Base-by-base conservation (phyloP, 2,888 invertebrate species). In the Drosophila aldrichi region DNA sequence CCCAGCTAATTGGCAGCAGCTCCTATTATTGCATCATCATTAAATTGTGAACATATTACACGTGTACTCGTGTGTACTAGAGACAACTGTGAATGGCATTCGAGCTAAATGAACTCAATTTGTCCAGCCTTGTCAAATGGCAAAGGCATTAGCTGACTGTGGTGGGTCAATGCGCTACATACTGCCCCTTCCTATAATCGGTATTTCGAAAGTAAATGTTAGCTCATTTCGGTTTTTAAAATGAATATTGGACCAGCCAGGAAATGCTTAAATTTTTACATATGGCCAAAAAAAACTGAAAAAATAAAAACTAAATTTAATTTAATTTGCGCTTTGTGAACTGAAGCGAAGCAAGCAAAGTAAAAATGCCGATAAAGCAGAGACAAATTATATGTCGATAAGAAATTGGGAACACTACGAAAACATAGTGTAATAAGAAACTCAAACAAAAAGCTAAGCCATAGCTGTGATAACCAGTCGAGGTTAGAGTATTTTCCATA, bases 141-240 rank as follows among this genome's bases (percentile, higher is more conserved):
- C 75, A 66, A 57, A 54, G 18, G n/a, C 48, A 36, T 62, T 22
- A 51, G 3, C 40, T 58, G 38, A 40, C 51, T 41, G 8, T n/a
- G 14, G 36, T 44, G 74, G 88, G 88, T 82, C 77, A 82, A 79
- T 69, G 86, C 43, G 72, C 82, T 59, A 12, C 29, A 14, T 14
- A 3, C 44, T 20, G 46, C 25, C 25, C 9, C 16, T 29, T 9
- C 9, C 16, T 46, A 5, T 1, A 46, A 25, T n/a, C 6, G 29
- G 5, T 2, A 10, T 2, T 25, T n/a, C n/a, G 7, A 7, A 29
- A 29, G n/a, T 48, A 48, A 29, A 2, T 29, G 16, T 9, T 22
- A 8, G 3, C 51, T 73, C 58, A 66, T 64, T 51, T 73, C 58
- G 48, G 65, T 54, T 54, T 52, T 41, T 44, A n/a, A 44, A 65